Percentiles rank a stretch among this genome's conserved stretches.
These are phyloP conservation scores for Mechanitis mazaeus DNA, from an alignment of 2,888 invertebrate genomes.

Conservation along the genomic window DNA sequence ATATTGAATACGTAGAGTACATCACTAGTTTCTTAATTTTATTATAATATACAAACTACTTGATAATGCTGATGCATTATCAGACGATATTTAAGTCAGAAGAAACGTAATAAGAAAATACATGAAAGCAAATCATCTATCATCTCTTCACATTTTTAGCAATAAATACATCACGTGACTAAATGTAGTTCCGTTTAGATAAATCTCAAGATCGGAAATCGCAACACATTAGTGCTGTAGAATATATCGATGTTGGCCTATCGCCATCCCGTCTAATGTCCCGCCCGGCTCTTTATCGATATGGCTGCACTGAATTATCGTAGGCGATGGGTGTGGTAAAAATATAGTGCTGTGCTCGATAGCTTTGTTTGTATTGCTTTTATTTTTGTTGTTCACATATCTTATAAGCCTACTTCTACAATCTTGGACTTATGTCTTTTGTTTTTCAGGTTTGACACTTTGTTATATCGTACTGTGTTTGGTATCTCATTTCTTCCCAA, in stretches of 20 bases:
- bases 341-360: constrained; percentile 5
- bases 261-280: constrained; percentile 7
- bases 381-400: neutral
- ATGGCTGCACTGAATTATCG: constrained; percentile 14
- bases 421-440: too few relatives aligned
- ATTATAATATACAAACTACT: too few relatives aligned
- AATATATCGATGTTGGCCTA: constrained; percentile 26
- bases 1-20: too few relatives aligned
- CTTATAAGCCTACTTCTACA: too few relatives aligned
- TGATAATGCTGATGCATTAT: neutral
- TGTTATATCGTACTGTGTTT: too few relatives aligned
- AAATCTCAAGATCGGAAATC: constrained; percentile 29
- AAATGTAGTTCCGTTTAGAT: constrained; percentile 24
- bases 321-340: constrained; percentile 3
- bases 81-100: neutral
- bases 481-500: too few relatives aligned
- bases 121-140: neutral
- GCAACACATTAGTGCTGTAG: constrained; percentile 26
- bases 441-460: too few relatives aligned
- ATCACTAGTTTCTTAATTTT: too few relatives aligned
- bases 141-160: neutral
- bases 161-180: constrained; percentile 17
- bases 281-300: constrained; percentile 9
- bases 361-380: constrained; percentile 3
- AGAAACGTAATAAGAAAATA: too few relatives aligned